phyloP scores from a whole-genome alignment of 2,113 vertebrate genomes.

The Castor canadensis region DNA sequence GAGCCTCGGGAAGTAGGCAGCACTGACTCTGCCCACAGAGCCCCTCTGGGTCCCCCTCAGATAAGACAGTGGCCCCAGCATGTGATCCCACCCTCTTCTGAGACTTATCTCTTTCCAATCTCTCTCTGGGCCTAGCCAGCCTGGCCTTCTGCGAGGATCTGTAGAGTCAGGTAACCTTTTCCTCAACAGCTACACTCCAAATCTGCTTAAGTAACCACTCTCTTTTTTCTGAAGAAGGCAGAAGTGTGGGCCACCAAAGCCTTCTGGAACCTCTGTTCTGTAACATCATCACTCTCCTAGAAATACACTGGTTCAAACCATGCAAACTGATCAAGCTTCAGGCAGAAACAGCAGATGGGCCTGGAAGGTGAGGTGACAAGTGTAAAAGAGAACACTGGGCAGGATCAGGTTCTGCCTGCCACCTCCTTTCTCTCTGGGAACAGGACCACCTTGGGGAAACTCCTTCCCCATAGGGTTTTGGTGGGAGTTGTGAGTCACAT shows the following conservation, averaged over 20 bases:
- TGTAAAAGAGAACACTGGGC: neutral
- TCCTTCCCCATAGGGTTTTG: neutral
- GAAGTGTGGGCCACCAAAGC: neutral
- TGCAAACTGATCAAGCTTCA: neutral
- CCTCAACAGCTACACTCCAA: neutral
- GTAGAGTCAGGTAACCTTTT: neutral
- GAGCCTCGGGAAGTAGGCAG: neutral
- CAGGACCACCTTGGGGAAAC: neutral
- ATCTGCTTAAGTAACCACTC: neutral
- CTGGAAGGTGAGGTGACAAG: neutral
- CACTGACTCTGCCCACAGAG: neutral
- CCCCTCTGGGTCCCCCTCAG: neutral
- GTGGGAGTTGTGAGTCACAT: neutral
- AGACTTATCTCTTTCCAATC: slow-evolving; percentile 46
- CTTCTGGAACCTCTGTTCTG: slow-evolving; percentile 65
- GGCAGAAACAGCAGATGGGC: neutral
- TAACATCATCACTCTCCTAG: slow-evolving; percentile 52
- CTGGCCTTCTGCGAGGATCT: neutral
- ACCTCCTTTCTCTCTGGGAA: neutral
- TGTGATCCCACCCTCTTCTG: neutral
- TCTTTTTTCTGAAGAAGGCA: neutral
- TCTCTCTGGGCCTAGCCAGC: neutral
- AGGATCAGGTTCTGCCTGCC: neutral
- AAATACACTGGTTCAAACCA: neutral
- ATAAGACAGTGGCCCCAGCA: neutral